Evolutionary conservation across 2,113 vertebrate species (phyloP).

Genomic region (Nicator chloris): DNA sequence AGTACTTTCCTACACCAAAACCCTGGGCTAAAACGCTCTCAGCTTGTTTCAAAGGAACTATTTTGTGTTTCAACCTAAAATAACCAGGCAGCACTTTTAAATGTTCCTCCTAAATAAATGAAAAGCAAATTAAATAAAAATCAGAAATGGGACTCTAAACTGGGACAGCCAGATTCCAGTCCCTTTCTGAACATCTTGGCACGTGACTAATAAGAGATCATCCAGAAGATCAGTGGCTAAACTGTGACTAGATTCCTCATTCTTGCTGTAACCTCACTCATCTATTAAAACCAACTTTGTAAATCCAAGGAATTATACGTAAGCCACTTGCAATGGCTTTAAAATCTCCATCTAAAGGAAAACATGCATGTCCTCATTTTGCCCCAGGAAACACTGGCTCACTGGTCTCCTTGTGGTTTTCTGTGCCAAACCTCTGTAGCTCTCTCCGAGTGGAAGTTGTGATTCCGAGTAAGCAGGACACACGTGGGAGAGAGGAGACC

Average conservation of each 20-base stretch:
- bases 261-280: not conserved
- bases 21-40: not conserved
- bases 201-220: not conserved
- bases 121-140: not conserved
- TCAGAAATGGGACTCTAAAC: not conserved
- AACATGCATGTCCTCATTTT: slow-evolving; percentile 10
- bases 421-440: not conserved
- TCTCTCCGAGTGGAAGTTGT: not conserved
- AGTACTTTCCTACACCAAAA: not conserved
- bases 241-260: not conserved
- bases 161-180: not conserved
- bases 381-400: not conserved
- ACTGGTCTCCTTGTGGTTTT: not conserved
- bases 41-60: not conserved
- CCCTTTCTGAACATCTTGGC: not conserved
- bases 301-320: slow-evolving; percentile 17
- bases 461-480: not conserved
- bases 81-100: not conserved
- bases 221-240: not conserved
- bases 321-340: slow-evolving; percentile 22
- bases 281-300: slow-evolving; percentile 1
- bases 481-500: not conserved
- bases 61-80: not conserved
- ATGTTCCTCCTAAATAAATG: not conserved
- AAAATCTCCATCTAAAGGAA: not conserved